phyloP scores from a whole-genome alignment of 1,140 invertebrate genomes.

The Pseudomyrmex cubaensis region DNA sequence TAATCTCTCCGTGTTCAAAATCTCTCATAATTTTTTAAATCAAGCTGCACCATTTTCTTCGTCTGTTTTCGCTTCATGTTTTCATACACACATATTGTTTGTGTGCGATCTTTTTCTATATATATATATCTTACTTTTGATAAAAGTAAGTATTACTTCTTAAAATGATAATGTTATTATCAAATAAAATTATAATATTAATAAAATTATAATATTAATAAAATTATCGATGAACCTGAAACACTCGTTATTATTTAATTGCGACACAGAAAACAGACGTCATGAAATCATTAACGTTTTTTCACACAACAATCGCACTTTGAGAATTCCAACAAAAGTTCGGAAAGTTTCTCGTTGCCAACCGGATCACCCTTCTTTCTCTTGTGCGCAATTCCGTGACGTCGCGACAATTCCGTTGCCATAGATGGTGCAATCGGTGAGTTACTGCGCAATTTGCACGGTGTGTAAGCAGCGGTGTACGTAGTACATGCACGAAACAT shows the following conservation, averaged over 20 bases:
- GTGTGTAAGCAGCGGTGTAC: slow-evolving; percentile 1
- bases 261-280: slow-evolving; percentile 1
- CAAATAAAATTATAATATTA: no score
- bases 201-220: no score
- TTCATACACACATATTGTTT: not conserved
- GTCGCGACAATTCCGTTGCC: slow-evolving; percentile 60
- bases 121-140: not conserved
- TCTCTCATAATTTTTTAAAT: slow-evolving; percentile 71
- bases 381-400: slow-evolving; percentile 44
- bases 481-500: no score
- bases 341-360: slow-evolving; percentile 46
- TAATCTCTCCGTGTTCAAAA: slow-evolving; percentile 58
- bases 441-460: slow-evolving; percentile 63
- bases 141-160: not conserved
- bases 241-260: slow-evolving; percentile 2
- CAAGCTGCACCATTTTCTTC: slow-evolving; percentile 20
- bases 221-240: not conserved
- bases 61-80: not conserved
- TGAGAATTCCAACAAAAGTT: slow-evolving; percentile 11
- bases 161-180: slow-evolving; percentile 29
- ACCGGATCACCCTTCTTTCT: slow-evolving; percentile 31
- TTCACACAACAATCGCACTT: slow-evolving; percentile 15
- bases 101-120: not conserved
- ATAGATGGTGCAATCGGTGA: slow-evolving; percentile 59
- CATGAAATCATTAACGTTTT: slow-evolving; percentile 45